phyloP scores from a whole-genome alignment of 2,113 vertebrate species.

The Xiphophorus hellerii region DNA sequence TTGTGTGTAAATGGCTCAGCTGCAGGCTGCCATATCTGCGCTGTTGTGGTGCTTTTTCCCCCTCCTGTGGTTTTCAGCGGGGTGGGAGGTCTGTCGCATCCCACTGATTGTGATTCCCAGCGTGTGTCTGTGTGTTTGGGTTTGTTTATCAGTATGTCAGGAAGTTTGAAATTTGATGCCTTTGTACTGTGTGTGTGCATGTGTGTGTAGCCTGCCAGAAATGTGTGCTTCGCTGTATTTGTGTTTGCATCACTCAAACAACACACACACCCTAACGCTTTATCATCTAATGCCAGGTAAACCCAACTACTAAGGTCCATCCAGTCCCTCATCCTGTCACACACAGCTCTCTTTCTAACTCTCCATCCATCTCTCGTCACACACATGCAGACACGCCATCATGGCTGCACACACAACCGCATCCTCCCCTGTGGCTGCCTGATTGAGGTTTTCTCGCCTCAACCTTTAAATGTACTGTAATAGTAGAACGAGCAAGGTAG shows the following conservation, averaged over 20 bases:
- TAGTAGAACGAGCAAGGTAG: neutral
- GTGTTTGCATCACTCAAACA: slow-evolving; percentile 6
- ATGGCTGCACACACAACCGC: slow-evolving; percentile 20
- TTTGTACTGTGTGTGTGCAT: neutral
- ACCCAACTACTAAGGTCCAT: slow-evolving; percentile 26
- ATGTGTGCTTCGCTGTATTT: slow-evolving; percentile 3
- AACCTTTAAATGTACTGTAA: slow-evolving; percentile 58
- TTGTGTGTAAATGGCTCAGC: slow-evolving; percentile 15
- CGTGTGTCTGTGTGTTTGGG: neutral
- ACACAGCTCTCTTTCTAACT: slow-evolving; percentile 11
- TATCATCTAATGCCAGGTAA: slow-evolving; percentile 50
- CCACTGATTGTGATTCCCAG: slow-evolving; percentile 26
- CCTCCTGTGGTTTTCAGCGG: slow-evolving; percentile 22
- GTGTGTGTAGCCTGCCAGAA: neutral
- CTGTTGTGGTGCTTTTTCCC: neutral
- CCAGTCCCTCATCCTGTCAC: slow-evolving; percentile 24
- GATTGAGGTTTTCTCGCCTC: slow-evolving; percentile 50
- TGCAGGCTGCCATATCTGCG: slow-evolving; percentile 9
- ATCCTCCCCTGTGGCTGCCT: slow-evolving; percentile 29
- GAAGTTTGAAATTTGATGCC: slow-evolving; percentile 19
- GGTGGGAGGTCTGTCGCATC: slow-evolving; percentile 30
- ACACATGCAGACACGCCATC: slow-evolving; percentile 8
- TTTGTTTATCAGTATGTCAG: slow-evolving; percentile 25
- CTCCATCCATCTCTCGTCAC: neutral
- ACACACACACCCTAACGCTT: slow-evolving; percentile 13